Percentiles rank a stretch among this genome's conserved stretches.
Evolutionary conservation across 1,140 invertebrate species (phyloP).

Genomic region (Drosophila funebris): DNA sequence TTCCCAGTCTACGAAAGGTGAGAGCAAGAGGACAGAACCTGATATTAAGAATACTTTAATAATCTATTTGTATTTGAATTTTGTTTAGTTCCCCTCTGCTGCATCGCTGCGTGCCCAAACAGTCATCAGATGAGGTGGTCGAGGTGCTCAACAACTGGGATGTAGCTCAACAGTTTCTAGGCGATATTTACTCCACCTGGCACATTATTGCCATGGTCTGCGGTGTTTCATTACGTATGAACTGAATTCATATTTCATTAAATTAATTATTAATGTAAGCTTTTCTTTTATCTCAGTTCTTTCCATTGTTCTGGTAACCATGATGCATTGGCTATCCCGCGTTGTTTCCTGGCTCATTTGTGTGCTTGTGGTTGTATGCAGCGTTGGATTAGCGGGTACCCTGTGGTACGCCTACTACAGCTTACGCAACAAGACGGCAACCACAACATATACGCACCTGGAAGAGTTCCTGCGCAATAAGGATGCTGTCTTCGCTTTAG

Average conservation of each 20-base stretch:
- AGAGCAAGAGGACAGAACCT: no score
- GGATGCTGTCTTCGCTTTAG: conserved; percentile 91
- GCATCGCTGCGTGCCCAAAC: conserved; percentile 93
- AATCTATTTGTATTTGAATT: not conserved
- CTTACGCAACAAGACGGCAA: conserved; percentile 86
- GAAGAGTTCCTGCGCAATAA: conserved; percentile 94
- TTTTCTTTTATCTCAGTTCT: conserved; percentile 86
- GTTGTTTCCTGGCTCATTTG: conserved; percentile 95
- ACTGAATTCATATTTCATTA: not conserved
- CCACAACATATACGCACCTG: conserved; percentile 83
- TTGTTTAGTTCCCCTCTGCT: conserved; percentile 88
- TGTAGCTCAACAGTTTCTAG: conserved; percentile 92
- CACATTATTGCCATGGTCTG: conserved; percentile 92
- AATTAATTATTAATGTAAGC: not conserved
- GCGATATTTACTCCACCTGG: conserved; percentile 94
- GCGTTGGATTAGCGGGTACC: conserved; percentile 90
- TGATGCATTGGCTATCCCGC: conserved; percentile 92
- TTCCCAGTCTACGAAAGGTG: conserved; percentile 89
- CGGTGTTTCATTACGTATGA: conserved; percentile 91
- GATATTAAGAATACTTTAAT: not conserved
- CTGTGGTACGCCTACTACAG: conserved; percentile 96
- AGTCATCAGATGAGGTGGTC: conserved; percentile 84
- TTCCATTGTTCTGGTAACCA: conserved; percentile 91
- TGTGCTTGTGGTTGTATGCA: conserved; percentile 89
- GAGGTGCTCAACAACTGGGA: conserved; percentile 94